phyloP scores from a whole-genome alignment of 2,113 vertebrate species.

The Halcyon malimbica region DNA sequence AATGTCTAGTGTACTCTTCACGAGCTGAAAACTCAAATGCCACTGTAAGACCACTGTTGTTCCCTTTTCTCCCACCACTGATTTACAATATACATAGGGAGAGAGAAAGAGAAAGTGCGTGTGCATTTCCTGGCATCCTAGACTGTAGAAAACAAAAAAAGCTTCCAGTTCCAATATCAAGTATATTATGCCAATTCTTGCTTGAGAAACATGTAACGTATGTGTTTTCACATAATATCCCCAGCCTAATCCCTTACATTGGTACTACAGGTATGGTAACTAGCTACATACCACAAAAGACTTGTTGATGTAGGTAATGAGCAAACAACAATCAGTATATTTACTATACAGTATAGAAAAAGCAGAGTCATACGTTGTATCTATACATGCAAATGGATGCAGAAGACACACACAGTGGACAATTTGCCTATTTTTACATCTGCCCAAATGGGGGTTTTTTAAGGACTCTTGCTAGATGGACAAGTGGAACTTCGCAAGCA shows the following conservation, averaged over 20 bases:
- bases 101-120: background rate
- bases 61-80: background rate
- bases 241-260: background rate
- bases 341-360: background rate
- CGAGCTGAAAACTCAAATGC: constrained; percentile 44
- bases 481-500: background rate
- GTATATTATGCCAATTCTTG: background rate
- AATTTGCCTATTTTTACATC: background rate
- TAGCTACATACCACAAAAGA: background rate
- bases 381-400: background rate
- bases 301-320: background rate
- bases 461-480: background rate
- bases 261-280: background rate
- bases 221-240: background rate
- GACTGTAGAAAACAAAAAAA: background rate
- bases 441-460: background rate
- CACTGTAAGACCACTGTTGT: background rate
- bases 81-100: background rate
- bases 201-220: accelerated
- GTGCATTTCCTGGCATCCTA: background rate
- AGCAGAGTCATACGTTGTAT: background rate
- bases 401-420: background rate
- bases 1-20: constrained; percentile 21
- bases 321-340: background rate
- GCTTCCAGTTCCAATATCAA: background rate